These are phyloP conservation scores for Catharus minimus DNA, from an alignment of 2,113 vertebrate species.

Conservation along the genomic window DNA sequence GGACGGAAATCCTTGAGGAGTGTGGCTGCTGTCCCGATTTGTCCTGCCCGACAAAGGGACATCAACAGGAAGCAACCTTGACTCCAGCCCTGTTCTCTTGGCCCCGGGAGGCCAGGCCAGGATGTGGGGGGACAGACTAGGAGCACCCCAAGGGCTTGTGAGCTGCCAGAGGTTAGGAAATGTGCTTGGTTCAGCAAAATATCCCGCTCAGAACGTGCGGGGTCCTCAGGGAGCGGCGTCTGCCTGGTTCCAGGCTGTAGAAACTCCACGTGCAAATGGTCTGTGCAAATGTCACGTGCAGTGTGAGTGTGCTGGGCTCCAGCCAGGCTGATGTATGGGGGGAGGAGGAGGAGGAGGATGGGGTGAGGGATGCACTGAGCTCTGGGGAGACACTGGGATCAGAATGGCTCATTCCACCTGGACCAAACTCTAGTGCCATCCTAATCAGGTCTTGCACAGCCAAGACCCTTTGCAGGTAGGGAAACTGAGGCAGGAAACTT, in stretches of 20 bases:
- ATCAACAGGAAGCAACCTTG: constrained; percentile 69
- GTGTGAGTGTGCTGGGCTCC: not conserved
- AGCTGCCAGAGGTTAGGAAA: not conserved
- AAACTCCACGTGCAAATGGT: not conserved
- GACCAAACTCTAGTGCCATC: not conserved
- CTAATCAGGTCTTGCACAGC: accelerated
- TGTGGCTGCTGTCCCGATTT: not conserved
- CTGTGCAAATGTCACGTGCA: not conserved
- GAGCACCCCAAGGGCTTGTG: not conserved
- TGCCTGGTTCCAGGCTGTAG: not conserved
- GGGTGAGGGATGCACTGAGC: not conserved
- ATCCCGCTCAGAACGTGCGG: accelerated
- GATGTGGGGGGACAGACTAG: not conserved
- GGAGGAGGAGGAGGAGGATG: not conserved
- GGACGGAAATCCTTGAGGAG: constrained; percentile 63
- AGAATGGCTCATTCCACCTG: not conserved
- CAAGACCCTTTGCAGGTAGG: not conserved
- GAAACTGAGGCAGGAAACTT: not conserved
- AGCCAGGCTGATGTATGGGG: accelerated
- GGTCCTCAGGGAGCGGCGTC: not conserved
- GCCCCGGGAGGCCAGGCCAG: not conserved
- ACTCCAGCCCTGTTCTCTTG: not conserved
- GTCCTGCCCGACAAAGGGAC: constrained; percentile 23
- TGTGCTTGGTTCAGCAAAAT: not conserved
- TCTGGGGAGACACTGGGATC: not conserved